Percentiles rank a stretch among this genome's conserved stretches.
These are phyloP conservation scores for Odontocolon sp. DNA, from an alignment of 2,888 invertebrate species.

Conservation along the genomic window DNA sequence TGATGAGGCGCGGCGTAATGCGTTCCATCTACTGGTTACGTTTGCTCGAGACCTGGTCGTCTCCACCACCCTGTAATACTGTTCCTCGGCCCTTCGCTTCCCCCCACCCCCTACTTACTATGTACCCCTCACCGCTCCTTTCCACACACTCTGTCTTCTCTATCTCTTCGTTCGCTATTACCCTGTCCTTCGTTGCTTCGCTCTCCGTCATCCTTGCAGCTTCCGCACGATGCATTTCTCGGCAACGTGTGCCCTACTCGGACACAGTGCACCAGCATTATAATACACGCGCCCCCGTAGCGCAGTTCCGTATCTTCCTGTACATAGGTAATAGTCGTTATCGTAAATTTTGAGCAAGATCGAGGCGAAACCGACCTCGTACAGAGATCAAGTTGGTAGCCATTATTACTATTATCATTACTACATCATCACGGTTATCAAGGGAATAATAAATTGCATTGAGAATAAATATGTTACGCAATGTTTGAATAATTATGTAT, in stretches of 20 bases:
- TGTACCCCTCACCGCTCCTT: neutral
- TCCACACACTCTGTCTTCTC: conserved; percentile 12
- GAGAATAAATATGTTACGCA: too few species aligned
- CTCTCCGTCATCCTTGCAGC: conserved; percentile 42
- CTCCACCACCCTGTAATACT: conserved; percentile 51
- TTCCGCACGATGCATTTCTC: conserved; percentile 64
- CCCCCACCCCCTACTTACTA: neutral
- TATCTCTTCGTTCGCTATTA: conserved; percentile 32
- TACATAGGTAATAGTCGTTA: conserved; percentile 49
- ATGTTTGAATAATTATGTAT: too few species aligned
- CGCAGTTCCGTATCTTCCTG: conserved; percentile 36
- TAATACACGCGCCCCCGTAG: neutral
- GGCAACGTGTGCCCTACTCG: conserved; percentile 52
- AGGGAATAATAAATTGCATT: neutral
- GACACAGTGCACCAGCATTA: conserved; percentile 9
- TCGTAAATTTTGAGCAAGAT: conserved; percentile 50
- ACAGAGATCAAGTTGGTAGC: conserved; percentile 8
- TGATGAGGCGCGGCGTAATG: conserved; percentile 76
- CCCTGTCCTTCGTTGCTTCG: conserved; percentile 12
- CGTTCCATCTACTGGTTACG: conserved; percentile 50
- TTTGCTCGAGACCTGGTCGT: conserved; percentile 49
- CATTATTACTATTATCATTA: conserved; percentile 38
- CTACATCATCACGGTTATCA: neutral
- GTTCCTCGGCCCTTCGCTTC: conserved; percentile 28
- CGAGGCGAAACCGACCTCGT: conserved; percentile 32